Evolutionary conservation across 2,113 vertebrate species (phyloP).

Genomic region (Salvelinus fontinalis): DNA sequence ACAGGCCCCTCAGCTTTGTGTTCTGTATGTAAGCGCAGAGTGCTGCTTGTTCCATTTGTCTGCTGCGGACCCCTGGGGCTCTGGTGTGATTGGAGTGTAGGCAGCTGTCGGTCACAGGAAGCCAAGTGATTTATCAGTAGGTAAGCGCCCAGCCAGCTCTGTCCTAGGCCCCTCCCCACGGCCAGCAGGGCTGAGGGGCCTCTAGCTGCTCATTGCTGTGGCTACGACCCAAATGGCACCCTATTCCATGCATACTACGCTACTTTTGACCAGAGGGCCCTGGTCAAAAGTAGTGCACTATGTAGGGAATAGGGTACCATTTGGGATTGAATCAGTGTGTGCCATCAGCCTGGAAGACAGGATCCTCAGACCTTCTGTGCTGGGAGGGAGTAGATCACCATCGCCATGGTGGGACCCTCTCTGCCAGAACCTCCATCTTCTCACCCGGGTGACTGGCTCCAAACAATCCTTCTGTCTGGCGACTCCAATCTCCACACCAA

Average conservation of each 20-base stretch:
- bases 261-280: neutral
- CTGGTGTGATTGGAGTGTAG: conserved; percentile 3
- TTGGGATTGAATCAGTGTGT: no score
- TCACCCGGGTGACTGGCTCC: conserved; percentile 1
- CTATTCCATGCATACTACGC: no score
- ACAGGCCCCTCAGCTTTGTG: conserved; percentile 1
- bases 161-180: conserved; percentile 3
- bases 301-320: no score
- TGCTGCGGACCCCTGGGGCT: neutral
- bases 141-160: conserved; percentile 22
- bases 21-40: neutral
- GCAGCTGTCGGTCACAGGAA: conserved; percentile 23
- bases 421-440: conserved; percentile 2
- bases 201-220: neutral
- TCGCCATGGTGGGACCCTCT: neutral
- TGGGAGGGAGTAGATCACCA: neutral
- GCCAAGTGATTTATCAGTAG: conserved; percentile 36
- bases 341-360: conserved; percentile 1
- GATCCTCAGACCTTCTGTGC: conserved; percentile 7
- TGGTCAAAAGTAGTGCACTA: no score
- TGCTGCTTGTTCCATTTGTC: conserved; percentile 18
- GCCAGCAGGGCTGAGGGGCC: neutral
- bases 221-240: no score
- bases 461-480: neutral
- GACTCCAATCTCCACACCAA: neutral